Conservation (phyloP, 2,113 vertebrate species). For the Nothobranchius kuhntae region DNA sequence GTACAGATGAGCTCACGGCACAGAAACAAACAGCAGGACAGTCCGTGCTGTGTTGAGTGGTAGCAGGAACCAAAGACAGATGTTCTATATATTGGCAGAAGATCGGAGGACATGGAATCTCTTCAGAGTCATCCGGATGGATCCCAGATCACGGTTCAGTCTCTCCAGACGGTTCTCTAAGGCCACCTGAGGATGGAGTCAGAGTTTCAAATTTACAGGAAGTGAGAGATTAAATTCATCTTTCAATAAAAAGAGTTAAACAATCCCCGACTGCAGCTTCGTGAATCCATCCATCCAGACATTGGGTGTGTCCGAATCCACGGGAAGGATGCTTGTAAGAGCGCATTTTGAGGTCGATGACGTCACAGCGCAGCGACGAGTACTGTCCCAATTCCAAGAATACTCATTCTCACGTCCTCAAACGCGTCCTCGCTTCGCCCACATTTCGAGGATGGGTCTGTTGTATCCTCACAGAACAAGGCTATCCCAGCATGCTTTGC, state of each 20-base stretch:
- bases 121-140: slow-evolving; percentile 94
- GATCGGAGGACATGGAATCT: slow-evolving; percentile 90
- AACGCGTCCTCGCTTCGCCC: too few relatives aligned
- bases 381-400: too few relatives aligned
- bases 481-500: too few relatives aligned
- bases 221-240: background rate
- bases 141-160: slow-evolving; percentile 90
- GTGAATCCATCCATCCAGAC: too few relatives aligned
- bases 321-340: too few relatives aligned
- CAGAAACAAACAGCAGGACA: slow-evolving; percentile 43
- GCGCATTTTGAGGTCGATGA: too few relatives aligned
- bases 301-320: too few relatives aligned
- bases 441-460: too few relatives aligned
- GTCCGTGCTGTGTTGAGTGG: slow-evolving; percentile 42
- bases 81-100: slow-evolving; percentile 86
- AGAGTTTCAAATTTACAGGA: background rate
- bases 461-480: too few relatives aligned
- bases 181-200: slow-evolving; percentile 80
- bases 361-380: too few relatives aligned
- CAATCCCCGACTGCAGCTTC: too few relatives aligned
- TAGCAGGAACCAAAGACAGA: slow-evolving; percentile 35
- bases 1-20: slow-evolving; percentile 65
- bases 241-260: background rate
- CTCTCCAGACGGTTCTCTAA: slow-evolving; percentile 93
- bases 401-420: too few relatives aligned